Conservation (phyloP, 2,113 vertebrate species). For the Otus sunia region DNA sequence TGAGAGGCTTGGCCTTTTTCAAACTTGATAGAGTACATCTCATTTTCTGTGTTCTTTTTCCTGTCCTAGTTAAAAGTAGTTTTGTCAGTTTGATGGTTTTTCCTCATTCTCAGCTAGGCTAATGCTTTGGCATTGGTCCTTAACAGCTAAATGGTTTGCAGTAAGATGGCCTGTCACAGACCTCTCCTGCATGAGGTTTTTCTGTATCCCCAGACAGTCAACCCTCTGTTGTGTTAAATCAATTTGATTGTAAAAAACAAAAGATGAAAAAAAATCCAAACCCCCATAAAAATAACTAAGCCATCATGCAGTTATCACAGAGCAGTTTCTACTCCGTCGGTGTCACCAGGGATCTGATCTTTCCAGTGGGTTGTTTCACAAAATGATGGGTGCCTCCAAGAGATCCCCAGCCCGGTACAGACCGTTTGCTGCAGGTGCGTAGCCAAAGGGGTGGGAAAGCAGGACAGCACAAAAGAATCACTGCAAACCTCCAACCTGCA, state of each 20-base stretch:
- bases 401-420: neutral
- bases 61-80: neutral
- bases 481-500: neutral
- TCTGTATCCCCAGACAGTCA: neutral
- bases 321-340: neutral
- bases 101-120: neutral
- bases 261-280: neutral
- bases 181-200: neutral
- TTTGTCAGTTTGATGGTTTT: conserved; percentile 26
- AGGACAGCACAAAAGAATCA: neutral
- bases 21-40: neutral
- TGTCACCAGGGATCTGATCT: neutral
- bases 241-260: neutral
- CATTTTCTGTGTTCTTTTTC: neutral
- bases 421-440: neutral
- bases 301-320: neutral
- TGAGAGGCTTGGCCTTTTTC: neutral
- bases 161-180: neutral
- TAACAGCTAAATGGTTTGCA: neutral
- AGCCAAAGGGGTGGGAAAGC: neutral
- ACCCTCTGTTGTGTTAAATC: neutral
- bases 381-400: neutral
- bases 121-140: neutral
- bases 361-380: neutral
- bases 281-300: neutral